Base-by-base conservation (phyloP, 2,797 vertebrate genomes). In the Tangara arthus region DNA sequence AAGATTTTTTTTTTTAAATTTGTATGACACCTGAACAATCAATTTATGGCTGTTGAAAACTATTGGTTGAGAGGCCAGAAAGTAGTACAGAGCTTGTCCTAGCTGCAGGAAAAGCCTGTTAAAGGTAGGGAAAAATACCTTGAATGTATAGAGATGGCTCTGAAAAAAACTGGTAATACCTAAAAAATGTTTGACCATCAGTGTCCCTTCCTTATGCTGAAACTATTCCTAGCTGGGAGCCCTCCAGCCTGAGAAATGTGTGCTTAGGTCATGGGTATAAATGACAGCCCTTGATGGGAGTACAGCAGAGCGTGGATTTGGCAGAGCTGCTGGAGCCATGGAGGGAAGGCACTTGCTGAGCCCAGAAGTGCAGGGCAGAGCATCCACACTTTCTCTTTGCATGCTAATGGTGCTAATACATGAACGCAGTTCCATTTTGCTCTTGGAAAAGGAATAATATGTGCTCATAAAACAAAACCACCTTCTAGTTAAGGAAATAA, bases 381-480 rank as follows among this genome's bases (percentile, higher is more conserved):
- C 2, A 44, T 59, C 37, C 55, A 7, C 4, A 0, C 50, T 61
- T 73, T 65, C 47, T 41, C n/a, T 87, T 60, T 44, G 57, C 44
- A 4, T 0, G 0, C 14, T 27, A 9, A 23, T 37, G 32, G 44
- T 18, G 39, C 23, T 69, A 6, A 13, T 46, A 11, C 15, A 27
- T 63, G 49, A 20, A 32, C 35, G 30, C 24, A 39, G 26, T 27
- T 75, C 61, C 30, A 13, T 39, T 79, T 90, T 30, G 19, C 61
- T 63, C 28, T 84, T 46, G 71, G 49, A 80, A 80, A 59, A 77
- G 37, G 49, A 71, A 9, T 27, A 52, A 70, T 37, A 37, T 3
- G 5, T 23, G 9, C 22, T 83, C 8, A 11, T 47, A 34, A 52
- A 65, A 81, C 34, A 71, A 83, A 78, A 44, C 0, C 26, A 22